A percentile compares a stretch with the other conserved stretches of the same genome.
Conservation (phyloP, 35 echinoderm and acorn worm species). For the Hemicentrotus pulcherrimus region DNA sequence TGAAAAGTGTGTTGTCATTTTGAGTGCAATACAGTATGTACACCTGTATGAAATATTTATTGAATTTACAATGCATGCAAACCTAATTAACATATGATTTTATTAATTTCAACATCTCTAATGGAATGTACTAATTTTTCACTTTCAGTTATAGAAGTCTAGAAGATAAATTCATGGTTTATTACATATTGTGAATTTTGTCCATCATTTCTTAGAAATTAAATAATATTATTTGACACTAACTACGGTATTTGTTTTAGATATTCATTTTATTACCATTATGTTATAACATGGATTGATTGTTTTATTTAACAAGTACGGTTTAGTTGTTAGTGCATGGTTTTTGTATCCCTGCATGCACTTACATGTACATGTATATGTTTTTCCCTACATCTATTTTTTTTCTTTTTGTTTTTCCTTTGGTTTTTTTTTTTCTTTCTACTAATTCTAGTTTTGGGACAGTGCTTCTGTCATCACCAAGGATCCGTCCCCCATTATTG, state of each 20-base stretch:
- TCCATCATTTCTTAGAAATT: not conserved
- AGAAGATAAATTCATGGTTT: not conserved
- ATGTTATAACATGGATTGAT: not conserved
- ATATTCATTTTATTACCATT: not conserved
- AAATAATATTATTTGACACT: not conserved
- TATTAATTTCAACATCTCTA: not conserved
- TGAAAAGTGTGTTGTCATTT: not conserved
- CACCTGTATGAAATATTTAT: not conserved
- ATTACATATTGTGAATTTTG: not conserved
- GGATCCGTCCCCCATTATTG: not conserved
- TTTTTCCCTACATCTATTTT: not conserved
- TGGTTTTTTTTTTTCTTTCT: not conserved
- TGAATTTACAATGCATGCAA: not conserved
- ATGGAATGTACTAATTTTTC: not conserved
- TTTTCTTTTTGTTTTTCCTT: not conserved
- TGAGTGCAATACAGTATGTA: not conserved
- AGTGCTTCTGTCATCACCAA: not conserved
- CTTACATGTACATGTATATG: not conserved
- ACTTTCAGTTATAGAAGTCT: not conserved
- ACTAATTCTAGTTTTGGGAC: constrained; percentile 11
- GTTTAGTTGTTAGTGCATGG: not conserved
- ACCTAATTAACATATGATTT: not conserved
- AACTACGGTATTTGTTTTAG: not conserved
- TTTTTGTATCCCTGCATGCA: not conserved
- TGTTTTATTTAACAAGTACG: not conserved